These are phyloP conservation scores for Brachyopa scutellaris DNA, from an alignment of 2,888 invertebrate species.

Conservation along the genomic window DNA sequence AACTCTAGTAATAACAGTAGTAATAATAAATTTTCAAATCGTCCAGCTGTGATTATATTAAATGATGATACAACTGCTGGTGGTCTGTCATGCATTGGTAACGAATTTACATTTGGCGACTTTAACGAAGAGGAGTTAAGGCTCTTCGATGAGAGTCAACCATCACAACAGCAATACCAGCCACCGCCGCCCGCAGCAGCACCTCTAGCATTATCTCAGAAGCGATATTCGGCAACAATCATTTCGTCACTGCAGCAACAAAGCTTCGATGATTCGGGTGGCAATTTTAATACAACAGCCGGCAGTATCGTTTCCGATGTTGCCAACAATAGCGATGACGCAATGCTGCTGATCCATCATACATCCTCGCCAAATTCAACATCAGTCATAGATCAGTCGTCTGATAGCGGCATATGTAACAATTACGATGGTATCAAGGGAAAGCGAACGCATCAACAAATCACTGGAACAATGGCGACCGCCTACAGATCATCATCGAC, in stretches of 20 bases:
- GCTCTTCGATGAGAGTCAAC: conserved; percentile 76
- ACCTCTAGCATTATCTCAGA: conserved; percentile 43
- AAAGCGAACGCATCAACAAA: conserved; percentile 46
- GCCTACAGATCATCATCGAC: conserved; percentile 40
- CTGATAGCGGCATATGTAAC: conserved; percentile 77
- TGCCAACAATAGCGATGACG: conserved; percentile 74
- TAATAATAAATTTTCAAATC: conserved; percentile 73
- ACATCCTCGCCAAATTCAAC: conserved; percentile 78
- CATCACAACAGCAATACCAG: conserved; percentile 19
- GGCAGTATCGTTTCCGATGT: conserved; percentile 74
- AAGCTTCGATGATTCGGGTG: conserved; percentile 78
- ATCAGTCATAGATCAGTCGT: conserved; percentile 77
- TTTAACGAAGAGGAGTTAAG: conserved; percentile 81
- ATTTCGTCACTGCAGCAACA: conserved; percentile 37
- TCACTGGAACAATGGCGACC: conserved; percentile 49
- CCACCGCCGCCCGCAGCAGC: conserved; percentile 6
- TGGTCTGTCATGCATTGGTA: conserved; percentile 83
- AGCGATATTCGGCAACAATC: conserved; percentile 60
- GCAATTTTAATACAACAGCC: conserved; percentile 70
- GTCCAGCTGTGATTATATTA: conserved; percentile 89
- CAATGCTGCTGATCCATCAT: conserved; percentile 75
- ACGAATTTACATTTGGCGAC: conserved; percentile 87
- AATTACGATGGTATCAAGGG: conserved; percentile 42
- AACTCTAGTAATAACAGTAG: conserved; percentile 58
- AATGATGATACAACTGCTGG: conserved; percentile 82